phyloP scores from a whole-genome alignment of 2,888 invertebrate species.

The Amiota mariae region DNA sequence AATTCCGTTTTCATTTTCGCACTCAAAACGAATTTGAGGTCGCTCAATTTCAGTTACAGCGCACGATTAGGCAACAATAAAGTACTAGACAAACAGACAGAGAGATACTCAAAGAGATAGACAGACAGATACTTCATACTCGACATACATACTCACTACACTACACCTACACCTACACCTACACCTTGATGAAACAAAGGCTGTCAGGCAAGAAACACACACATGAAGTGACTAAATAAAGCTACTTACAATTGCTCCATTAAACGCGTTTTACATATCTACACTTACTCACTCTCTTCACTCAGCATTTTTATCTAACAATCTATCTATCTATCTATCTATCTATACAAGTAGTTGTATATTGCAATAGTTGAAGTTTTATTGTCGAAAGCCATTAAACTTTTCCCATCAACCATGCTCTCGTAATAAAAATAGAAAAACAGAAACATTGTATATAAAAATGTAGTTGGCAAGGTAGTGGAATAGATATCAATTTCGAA shows the following conservation, averaged over 20 bases:
- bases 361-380: constrained; percentile 67
- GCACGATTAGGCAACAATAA: no score
- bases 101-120: constrained; percentile 23
- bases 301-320: no score
- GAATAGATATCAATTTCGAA: background rate
- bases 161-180: no score
- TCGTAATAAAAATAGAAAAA: constrained; percentile 54
- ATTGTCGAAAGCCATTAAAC: constrained; percentile 69
- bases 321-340: no score
- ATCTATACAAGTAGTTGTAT: constrained; percentile 49
- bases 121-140: no score
- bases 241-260: constrained; percentile 8
- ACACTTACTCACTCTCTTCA: background rate
- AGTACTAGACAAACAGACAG: constrained; percentile 48
- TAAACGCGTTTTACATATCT: constrained; percentile 22
- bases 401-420: constrained; percentile 64
- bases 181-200: constrained; percentile 27
- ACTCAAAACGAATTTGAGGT: no score
- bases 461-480: background rate
- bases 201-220: background rate
- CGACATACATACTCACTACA: no score
- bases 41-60: no score
- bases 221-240: background rate
- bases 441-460: background rate
- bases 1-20: no score